These are phyloP conservation scores for Sisyra terminalis DNA, from an alignment of 2,888 invertebrate species.

Conservation along the genomic window DNA sequence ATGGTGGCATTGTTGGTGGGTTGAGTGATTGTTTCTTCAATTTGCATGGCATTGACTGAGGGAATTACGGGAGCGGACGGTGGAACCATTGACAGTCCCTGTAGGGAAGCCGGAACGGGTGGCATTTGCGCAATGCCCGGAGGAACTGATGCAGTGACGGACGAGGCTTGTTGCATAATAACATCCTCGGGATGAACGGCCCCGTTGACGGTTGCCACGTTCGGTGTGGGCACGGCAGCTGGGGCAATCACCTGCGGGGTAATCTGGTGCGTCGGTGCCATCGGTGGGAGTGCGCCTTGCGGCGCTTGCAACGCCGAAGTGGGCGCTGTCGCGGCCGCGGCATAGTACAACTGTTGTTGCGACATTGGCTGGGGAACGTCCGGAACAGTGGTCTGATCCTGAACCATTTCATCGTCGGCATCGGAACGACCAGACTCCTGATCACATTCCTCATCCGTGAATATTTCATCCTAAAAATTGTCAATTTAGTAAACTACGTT, in stretches of 20 bases:
- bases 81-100: not conserved
- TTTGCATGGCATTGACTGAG: slow-evolving; percentile 5
- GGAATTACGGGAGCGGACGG: slow-evolving; percentile 13
- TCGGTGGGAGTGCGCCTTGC: not conserved
- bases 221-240: slow-evolving; percentile 19
- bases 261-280: slow-evolving; percentile 3
- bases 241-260: slow-evolving; percentile 12
- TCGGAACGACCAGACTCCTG: slow-evolving; percentile 40
- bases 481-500: too few relatives aligned
- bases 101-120: not conserved
- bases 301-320: slow-evolving; percentile 10
- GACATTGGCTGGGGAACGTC: slow-evolving; percentile 12
- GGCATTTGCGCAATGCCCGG: not conserved
- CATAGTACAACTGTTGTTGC: slow-evolving; percentile 8
- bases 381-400: slow-evolving; percentile 14
- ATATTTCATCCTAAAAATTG: slow-evolving; percentile 34
- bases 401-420: slow-evolving; percentile 41
- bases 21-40: slow-evolving; percentile 7
- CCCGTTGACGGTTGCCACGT: slow-evolving; percentile 24
- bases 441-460: slow-evolving; percentile 44
- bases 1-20: slow-evolving; percentile 16
- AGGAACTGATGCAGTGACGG: slow-evolving; percentile 1
- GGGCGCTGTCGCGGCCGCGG: slow-evolving; percentile 11
- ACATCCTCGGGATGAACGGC: slow-evolving; percentile 26
- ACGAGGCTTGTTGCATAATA: slow-evolving; percentile 12